Evolutionary conservation across 2,888 invertebrate species (phyloP).

Genomic region (Thereva nobilitata): DNA sequence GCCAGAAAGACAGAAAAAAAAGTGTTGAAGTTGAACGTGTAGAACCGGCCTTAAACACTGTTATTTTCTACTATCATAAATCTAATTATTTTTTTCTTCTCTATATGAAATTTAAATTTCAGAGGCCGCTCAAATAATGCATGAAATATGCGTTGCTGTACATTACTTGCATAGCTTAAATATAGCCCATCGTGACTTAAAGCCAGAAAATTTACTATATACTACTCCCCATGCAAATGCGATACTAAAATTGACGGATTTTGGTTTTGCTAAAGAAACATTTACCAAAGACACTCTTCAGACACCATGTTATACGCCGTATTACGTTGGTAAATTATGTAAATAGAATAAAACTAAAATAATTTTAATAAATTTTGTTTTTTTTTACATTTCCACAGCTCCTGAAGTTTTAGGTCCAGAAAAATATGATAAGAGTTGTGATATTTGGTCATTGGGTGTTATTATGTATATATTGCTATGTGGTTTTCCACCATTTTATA

Average conservation of each 20-base stretch:
- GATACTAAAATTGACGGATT: slow-evolving; percentile 95
- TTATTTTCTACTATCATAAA: background rate
- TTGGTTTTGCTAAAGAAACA: slow-evolving; percentile 98
- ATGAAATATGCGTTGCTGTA: slow-evolving; percentile 94
- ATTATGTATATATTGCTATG: slow-evolving; percentile 99
- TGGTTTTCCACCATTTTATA: slow-evolving; percentile 99
- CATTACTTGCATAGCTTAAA: slow-evolving; percentile 90
- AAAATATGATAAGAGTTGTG: slow-evolving; percentile 98
- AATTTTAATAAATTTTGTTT: slow-evolving; percentile 6
- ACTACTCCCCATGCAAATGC: slow-evolving; percentile 74
- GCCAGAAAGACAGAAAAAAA: too few species aligned
- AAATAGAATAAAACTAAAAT: background rate
- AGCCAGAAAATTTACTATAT: slow-evolving; percentile 96
- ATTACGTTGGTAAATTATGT: slow-evolving; percentile 82
- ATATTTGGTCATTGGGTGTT: slow-evolving; percentile 98
- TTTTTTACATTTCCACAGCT: slow-evolving; percentile 45
- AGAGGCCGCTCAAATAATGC: slow-evolving; percentile 95
- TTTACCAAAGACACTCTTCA: slow-evolving; percentile 83
- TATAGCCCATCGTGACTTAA: slow-evolving; percentile 96
- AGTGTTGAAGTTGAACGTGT: too few species aligned
- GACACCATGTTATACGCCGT: slow-evolving; percentile 99
- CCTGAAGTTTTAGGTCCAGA: slow-evolving; percentile 90
- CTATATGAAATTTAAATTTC: slow-evolving; percentile 36
- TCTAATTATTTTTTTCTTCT: slow-evolving; percentile 1
- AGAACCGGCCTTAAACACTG: too few species aligned